Evolutionary conservation across 1,140 invertebrate species (phyloP).

Genomic region (Drosophila leontia): DNA sequence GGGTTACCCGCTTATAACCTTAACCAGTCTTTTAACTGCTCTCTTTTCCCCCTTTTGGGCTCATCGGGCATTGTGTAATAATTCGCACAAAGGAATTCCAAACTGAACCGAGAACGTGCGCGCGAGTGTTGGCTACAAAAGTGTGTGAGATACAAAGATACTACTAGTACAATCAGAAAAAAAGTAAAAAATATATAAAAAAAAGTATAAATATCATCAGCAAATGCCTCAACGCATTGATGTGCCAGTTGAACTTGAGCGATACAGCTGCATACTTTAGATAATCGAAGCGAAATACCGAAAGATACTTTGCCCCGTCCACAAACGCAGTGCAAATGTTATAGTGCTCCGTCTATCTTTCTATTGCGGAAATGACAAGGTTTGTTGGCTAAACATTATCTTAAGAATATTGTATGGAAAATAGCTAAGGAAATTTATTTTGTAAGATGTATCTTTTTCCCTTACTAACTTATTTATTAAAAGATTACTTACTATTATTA

Average conservation of each 20-base stretch:
- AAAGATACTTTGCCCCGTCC: conserved; percentile 44
- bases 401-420: conserved; percentile 7
- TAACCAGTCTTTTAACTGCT: conserved; percentile 39
- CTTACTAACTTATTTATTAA: background rate
- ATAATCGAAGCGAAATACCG: conserved; percentile 45
- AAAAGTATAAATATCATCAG: conserved; percentile 28
- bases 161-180: conserved; percentile 24
- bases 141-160: conserved; percentile 61
- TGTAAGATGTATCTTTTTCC: background rate
- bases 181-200: background rate
- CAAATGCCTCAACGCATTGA: conserved; percentile 58
- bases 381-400: conserved; percentile 40
- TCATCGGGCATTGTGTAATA: conserved; percentile 66
- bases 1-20: conserved; percentile 50
- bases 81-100: conserved; percentile 65
- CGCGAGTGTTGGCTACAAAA: conserved; percentile 66
- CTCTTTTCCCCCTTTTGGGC: conserved; percentile 18
- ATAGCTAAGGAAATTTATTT: background rate
- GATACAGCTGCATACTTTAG: conserved; percentile 47
- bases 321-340: conserved; percentile 66
- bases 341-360: conserved; percentile 37
- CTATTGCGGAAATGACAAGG: conserved; percentile 77
- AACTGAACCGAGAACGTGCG: conserved; percentile 65
- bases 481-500: background rate
- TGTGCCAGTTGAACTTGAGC: conserved; percentile 60